Evolutionary conservation across 2,888 invertebrate genomes (phyloP), one percentile per base, ranked within the genome.

Genomic region (Liodrosophila aerea): DNA sequence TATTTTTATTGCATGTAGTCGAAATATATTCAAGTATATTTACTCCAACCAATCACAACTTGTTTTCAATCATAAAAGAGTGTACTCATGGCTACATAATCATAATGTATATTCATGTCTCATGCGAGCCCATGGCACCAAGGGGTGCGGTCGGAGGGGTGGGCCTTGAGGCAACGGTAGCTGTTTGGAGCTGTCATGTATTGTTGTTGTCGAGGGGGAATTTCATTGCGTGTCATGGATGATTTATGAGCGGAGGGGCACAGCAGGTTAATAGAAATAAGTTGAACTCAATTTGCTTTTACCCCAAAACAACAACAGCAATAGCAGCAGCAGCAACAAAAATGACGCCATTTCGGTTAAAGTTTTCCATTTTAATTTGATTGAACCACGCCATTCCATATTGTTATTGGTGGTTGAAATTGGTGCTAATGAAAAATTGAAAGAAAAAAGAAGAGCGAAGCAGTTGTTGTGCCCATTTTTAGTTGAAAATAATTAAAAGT

Each of bases 261-360:
- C 15, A 44, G 65, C 71, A 82, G 87, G 86, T 87, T 88, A 86
- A 76, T 58, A 75, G 72, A 76, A 77, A 85, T 85, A 73, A 64
- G 75, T 74, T 74, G 73, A 86, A 85, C 78, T 74, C 85, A 76
- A 81, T 85, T 80, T 76, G 68, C 47, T 62, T 67, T 73, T 54
- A 52, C 59, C 63, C 12, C 2, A 46, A 57, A 37, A 22, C 39
- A 44, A 29, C 16, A 18, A 46, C 36, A 11, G 12, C 30, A 37
- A 15, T 9, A 29, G 2, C 29, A 49, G 2, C 29, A 50, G 16
- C 9, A 46, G 29, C 8, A 68, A 41, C 9, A 43, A 9, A 40
- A 61, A 61, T 44, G 62, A 41, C 63, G 59, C 82, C 78, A 82
- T 76, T 64, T 4, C 22, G 22, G 22, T 22, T 58, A 31, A 60